Percentiles rank a stretch among this genome's conserved stretches.
Conservation (phyloP, 2,888 invertebrate genomes). For the Metacarcinus magister region DNA sequence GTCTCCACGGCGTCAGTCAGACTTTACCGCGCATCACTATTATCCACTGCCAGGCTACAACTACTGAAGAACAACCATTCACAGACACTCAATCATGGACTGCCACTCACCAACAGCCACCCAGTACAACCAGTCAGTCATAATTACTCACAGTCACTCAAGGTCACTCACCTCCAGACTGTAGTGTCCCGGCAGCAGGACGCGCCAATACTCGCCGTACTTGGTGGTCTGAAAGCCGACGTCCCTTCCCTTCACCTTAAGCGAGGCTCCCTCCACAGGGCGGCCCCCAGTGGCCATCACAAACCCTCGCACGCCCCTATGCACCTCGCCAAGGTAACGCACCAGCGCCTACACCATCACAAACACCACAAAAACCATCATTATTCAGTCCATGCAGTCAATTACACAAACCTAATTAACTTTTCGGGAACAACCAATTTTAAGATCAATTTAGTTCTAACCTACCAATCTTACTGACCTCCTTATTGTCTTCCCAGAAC, state of each 20-base stretch:
- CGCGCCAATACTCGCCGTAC: conserved; percentile 97
- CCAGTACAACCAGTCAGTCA: too few species aligned
- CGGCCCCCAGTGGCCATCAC: conserved; percentile 91
- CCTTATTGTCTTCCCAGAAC: conserved; percentile 95
- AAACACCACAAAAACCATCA: neutral
- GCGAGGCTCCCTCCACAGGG: conserved; percentile 91
- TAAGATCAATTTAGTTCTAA: too few species aligned
- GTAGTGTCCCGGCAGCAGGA: conserved; percentile 94
- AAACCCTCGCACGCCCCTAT: conserved; percentile 95
- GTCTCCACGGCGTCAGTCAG: too few species aligned
- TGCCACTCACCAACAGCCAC: too few species aligned
- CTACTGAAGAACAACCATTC: too few species aligned
- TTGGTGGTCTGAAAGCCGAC: conserved; percentile 94
- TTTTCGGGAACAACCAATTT: too few species aligned
- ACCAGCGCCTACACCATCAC: conserved; percentile 88
- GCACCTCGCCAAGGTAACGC: conserved; percentile 93
- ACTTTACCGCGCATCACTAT: too few species aligned
- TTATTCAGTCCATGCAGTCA: too few species aligned
- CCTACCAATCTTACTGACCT: conserved; percentile 86
- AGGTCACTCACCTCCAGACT: conserved; percentile 88
- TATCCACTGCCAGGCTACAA: too few species aligned
- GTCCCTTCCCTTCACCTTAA: conserved; percentile 92
- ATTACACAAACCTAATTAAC: too few species aligned
- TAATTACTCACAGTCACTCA: too few species aligned
- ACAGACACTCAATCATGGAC: too few species aligned